Conservation (phyloP, 1,140 invertebrate genomes). For the Meloidogyne chitwoodi region DNA sequence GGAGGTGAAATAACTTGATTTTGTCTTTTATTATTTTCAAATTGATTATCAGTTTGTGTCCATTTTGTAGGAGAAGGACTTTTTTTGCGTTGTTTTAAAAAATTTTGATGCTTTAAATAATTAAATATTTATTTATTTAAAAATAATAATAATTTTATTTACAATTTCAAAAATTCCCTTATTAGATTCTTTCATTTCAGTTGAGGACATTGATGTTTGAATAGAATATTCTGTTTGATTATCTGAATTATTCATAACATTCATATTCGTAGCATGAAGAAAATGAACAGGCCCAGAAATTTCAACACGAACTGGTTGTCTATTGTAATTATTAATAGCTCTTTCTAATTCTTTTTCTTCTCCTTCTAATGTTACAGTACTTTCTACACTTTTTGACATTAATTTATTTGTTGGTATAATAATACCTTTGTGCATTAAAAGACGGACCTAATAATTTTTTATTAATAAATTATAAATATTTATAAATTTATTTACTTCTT, state of each 20-base stretch:
- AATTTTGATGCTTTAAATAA: background rate
- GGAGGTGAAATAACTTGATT: conserved; percentile 8
- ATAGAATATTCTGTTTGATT: background rate
- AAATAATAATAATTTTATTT: too few relatives aligned
- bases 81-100: background rate
- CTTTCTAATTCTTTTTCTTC: background rate
- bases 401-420: background rate
- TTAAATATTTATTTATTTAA: background rate
- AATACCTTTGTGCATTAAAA: background rate
- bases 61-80: background rate
- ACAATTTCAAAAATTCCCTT: background rate
- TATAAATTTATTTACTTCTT: background rate
- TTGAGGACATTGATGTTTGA: background rate
- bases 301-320: conserved; percentile 4
- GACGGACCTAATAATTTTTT: background rate
- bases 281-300: conserved; percentile 23
- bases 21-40: background rate
- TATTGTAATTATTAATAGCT: background rate
- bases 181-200: background rate
- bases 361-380: background rate
- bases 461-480: background rate
- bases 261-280: conserved; percentile 13
- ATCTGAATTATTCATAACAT: background rate
- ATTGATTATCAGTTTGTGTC: background rate
- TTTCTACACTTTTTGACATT: background rate